These are phyloP conservation scores for Anthoptus insignis DNA, from an alignment of 2,888 invertebrate genomes.

Conservation along the genomic window DNA sequence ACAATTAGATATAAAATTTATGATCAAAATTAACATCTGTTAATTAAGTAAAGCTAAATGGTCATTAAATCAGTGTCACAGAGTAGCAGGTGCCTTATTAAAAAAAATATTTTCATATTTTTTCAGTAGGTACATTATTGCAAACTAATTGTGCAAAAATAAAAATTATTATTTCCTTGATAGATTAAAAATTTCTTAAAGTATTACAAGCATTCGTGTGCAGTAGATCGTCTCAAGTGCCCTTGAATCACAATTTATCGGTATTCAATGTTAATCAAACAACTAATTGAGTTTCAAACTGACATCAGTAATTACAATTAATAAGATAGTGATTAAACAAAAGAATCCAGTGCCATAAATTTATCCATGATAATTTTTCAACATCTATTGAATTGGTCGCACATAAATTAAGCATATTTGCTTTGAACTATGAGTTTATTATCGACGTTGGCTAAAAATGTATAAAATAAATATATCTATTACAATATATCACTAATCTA, in stretches of 20 bases:
- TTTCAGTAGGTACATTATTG: neutral
- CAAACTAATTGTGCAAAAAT: neutral
- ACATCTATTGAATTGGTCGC: constrained; percentile 18
- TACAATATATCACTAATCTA: no score
- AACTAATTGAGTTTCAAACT: constrained; percentile 19
- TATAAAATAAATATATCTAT: no score
- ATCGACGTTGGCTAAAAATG: no score
- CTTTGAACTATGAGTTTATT: no score
- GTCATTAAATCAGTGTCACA: no score
- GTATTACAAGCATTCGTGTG: constrained; percentile 1
- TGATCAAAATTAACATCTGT: no score
- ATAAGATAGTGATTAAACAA: neutral
- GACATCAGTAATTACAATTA: constrained; percentile 21
- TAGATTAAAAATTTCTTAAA: neutral
- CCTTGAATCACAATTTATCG: constrained; percentile 18
- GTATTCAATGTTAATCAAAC: constrained; percentile 23
- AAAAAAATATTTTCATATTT: no score
- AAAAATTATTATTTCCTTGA: neutral
- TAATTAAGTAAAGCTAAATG: no score
- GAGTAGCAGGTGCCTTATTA: no score
- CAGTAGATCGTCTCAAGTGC: neutral
- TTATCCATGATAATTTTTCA: neutral
- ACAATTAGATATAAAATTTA: no score
- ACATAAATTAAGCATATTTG: neutral
- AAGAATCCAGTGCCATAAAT: constrained; percentile 27